Evolutionary conservation across 1,140 invertebrate genomes (phyloP).

Genomic region (Onthophagus taurus): DNA sequence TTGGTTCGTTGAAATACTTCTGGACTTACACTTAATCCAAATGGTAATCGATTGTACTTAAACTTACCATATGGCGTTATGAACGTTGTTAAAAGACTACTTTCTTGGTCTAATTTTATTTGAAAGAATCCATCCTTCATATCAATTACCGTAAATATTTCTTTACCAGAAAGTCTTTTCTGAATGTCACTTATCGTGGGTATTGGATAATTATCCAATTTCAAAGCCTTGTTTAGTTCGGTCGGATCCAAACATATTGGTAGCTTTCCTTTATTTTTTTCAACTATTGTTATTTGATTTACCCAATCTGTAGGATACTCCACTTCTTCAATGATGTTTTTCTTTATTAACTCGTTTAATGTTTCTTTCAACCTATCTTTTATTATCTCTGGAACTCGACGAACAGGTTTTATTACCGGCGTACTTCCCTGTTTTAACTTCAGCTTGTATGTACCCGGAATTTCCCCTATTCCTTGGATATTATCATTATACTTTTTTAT

Average conservation of each 20-base stretch:
- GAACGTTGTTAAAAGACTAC: slow-evolving; percentile 30
- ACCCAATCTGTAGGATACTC: slow-evolving; percentile 8
- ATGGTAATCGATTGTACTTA: slow-evolving; percentile 30
- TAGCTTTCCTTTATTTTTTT: slow-evolving; percentile 37
- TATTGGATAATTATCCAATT: slow-evolving; percentile 32
- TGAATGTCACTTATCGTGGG: slow-evolving; percentile 36
- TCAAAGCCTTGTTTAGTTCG: slow-evolving; percentile 39
- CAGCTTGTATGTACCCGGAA: neutral
- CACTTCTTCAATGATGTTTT: slow-evolving; percentile 2
- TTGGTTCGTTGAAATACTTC: slow-evolving; percentile 35
- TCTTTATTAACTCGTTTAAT: slow-evolving; percentile 3
- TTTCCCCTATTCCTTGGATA: neutral
- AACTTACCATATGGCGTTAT: slow-evolving; percentile 34
- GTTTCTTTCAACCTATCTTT: slow-evolving; percentile 4
- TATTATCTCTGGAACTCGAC: neutral
- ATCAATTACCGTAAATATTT: too few species aligned
- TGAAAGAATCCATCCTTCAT: too few species aligned
- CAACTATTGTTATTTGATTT: slow-evolving; percentile 33
- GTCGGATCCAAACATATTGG: slow-evolving; percentile 42
- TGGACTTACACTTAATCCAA: slow-evolving; percentile 32
- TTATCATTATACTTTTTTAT: slow-evolving; percentile 5
- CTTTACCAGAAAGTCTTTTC: slow-evolving; percentile 32
- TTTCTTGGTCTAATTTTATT: too few species aligned
- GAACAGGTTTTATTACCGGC: slow-evolving; percentile 3
- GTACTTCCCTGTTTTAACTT: slow-evolving; percentile 3